These are phyloP conservation scores for Melanchra persicariae DNA, from an alignment of 2,888 invertebrate species.

Conservation along the genomic window DNA sequence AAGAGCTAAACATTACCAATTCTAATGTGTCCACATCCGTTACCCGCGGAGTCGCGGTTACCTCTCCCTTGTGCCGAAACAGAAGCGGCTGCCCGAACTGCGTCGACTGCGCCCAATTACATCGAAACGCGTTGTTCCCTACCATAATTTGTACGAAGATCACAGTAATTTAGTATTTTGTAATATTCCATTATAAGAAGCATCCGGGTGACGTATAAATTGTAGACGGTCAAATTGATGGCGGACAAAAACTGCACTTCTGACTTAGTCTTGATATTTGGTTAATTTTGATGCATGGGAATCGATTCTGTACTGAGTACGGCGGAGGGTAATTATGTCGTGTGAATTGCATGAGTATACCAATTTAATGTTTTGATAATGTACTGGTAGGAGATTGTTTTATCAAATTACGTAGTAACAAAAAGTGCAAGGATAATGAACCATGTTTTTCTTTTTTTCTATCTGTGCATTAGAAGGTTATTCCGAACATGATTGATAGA, in stretches of 20 bases:
- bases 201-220: conserved; percentile 69
- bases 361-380: conserved; percentile 12
- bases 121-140: conserved; percentile 78
- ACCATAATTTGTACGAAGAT: conserved; percentile 83
- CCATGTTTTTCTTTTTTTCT: neutral
- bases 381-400: conserved; percentile 13
- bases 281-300: conserved; percentile 62
- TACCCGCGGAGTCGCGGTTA: conserved; percentile 51
- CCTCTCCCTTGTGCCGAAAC: conserved; percentile 68
- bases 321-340: conserved; percentile 50
- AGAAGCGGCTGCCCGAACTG: conserved; percentile 75
- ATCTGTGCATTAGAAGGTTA: neutral
- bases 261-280: conserved; percentile 43
- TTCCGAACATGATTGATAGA: neutral
- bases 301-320: conserved; percentile 49
- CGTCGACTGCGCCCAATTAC: conserved; percentile 82
- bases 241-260: conserved; percentile 61
- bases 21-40: conserved; percentile 58
- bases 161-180: conserved; percentile 83
- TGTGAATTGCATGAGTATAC: conserved; percentile 42
- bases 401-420: neutral
- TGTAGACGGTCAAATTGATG: conserved; percentile 59
- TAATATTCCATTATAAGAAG: conserved; percentile 81
- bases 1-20: conserved; percentile 47
- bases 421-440: conserved; percentile 18